Conservation (phyloP, 2,113 vertebrate species). For the Acrocephalus arundinaceus region DNA sequence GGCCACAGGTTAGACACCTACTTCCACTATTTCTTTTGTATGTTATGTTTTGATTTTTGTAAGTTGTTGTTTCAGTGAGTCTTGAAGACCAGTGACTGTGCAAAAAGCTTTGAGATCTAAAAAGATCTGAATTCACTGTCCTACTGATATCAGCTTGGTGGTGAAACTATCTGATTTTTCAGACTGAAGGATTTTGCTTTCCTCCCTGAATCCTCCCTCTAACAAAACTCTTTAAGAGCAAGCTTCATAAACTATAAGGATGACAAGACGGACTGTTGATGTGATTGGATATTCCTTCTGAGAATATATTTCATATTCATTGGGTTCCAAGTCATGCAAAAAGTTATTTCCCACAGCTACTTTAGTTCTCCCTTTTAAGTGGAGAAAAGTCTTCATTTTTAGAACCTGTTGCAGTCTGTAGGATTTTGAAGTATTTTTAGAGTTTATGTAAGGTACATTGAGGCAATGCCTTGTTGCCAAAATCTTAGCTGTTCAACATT, state of each 20-base stretch:
- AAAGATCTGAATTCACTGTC: not conserved
- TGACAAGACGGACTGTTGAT: not conserved
- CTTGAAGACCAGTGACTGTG: not conserved
- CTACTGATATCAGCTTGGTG: not conserved
- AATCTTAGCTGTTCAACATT: not conserved
- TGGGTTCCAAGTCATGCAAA: not conserved
- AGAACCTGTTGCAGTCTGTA: not conserved
- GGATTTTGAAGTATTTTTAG: not conserved
- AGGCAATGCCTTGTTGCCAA: not conserved
- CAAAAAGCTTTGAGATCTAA: not conserved
- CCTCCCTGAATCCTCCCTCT: not conserved
- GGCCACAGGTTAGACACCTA: constrained; percentile 89
- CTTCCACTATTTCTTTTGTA: constrained; percentile 65
- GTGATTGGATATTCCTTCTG: not conserved
- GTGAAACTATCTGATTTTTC: not conserved
- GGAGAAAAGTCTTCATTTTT: not conserved
- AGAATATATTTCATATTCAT: not conserved
- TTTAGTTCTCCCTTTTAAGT: not conserved
- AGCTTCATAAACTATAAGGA: not conserved
- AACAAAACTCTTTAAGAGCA: not conserved
- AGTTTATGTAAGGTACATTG: not conserved
- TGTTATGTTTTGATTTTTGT: not conserved
- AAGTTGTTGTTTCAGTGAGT: not conserved
- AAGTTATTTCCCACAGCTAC: not conserved
- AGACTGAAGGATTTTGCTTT: not conserved